Evolutionary conservation across 64 coral and sea anemone genomes (phyloP).

Genomic region (Montipora cactus): DNA sequence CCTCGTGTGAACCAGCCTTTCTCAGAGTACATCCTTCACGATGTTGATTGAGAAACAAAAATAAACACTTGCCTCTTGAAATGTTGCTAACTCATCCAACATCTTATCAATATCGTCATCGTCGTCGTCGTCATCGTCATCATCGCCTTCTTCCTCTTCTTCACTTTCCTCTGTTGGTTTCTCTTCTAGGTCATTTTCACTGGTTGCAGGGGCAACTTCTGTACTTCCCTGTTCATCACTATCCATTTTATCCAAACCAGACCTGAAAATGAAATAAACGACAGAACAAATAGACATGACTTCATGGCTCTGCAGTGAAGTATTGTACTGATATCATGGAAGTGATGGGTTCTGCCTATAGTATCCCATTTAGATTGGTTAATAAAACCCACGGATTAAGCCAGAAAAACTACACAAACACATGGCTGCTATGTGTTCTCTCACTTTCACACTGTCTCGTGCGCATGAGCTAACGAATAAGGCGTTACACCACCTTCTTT

Average conservation of each 20-base stretch:
- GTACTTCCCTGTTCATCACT: slow-evolving; percentile 19
- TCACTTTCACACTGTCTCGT: no score
- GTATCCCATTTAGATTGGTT: no score
- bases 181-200: slow-evolving; percentile 63
- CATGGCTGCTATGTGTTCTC: no score
- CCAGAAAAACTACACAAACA: no score
- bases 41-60: not conserved
- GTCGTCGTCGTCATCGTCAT: slow-evolving; percentile 65
- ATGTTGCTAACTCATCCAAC: slow-evolving; percentile 84
- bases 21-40: no score
- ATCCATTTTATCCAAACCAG: slow-evolving; percentile 6
- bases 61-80: slow-evolving; percentile 76
- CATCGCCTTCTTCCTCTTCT: slow-evolving; percentile 40
- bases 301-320: no score
- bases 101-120: slow-evolving; percentile 97
- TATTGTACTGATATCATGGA: no score
- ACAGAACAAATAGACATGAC: not conserved
- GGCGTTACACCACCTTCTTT: no score
- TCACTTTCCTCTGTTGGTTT: slow-evolving; percentile 34
- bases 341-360: no score
- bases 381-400: no score
- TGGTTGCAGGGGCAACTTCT: slow-evolving; percentile 70
- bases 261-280: not conserved
- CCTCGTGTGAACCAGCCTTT: no score
- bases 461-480: no score